Evolutionary conservation across 2,888 invertebrate genomes (phyloP).

Genomic region (Stenoptilia bipunctidactyla): DNA sequence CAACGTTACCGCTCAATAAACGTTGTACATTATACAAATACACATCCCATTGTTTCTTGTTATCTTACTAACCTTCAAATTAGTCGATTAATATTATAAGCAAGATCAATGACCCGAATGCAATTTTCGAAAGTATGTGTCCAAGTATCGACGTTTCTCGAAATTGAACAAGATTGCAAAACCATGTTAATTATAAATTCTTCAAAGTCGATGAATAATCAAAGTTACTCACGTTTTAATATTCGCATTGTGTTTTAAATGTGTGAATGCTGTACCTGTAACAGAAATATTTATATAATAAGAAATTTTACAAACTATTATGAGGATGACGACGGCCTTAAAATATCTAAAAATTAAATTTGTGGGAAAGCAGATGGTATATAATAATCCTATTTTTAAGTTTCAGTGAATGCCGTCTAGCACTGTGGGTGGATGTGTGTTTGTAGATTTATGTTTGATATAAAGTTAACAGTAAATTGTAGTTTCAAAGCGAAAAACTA

Average conservation of each 20-base stretch:
- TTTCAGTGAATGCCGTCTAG: background rate
- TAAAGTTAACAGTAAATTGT: no score
- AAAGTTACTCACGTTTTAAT: slow-evolving; percentile 26
- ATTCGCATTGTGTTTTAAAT: slow-evolving; percentile 9
- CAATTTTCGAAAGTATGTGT: slow-evolving; percentile 11
- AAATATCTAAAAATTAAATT: background rate
- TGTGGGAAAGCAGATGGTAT: background rate
- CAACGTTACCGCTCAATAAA: no score
- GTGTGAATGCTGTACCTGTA: slow-evolving; percentile 35
- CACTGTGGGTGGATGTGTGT: background rate
- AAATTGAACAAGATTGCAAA: background rate
- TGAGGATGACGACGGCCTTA: background rate
- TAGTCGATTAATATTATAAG: slow-evolving; percentile 17
- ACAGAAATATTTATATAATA: slow-evolving; percentile 21
- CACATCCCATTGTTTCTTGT: slow-evolving; percentile 12
- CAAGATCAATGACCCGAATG: slow-evolving; percentile 25
- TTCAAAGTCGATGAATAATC: background rate
- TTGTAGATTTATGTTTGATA: background rate
- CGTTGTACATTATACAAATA: slow-evolving; percentile 27
- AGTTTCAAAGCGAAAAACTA: no score
- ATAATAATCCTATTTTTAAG: background rate
- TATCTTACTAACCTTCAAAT: background rate
- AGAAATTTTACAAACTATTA: background rate
- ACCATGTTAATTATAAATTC: slow-evolving; percentile 2
- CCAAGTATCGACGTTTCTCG: slow-evolving; percentile 6